A percentile compares a stretch with the other conserved stretches of the same genome.
Conservation (phyloP, 2,797 vertebrate species). For the Lutra lutra region DNA sequence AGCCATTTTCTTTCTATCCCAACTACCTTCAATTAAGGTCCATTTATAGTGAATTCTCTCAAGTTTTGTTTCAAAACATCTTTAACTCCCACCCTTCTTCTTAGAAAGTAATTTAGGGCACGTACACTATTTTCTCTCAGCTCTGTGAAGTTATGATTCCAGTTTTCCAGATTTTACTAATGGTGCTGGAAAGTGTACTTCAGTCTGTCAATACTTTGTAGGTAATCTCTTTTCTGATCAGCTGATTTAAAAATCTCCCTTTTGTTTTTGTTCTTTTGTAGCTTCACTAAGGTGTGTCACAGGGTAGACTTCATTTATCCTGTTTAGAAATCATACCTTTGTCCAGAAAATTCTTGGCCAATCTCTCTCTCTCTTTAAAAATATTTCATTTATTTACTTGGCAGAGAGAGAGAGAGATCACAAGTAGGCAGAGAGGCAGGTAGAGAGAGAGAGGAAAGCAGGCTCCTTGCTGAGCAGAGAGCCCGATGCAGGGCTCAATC, state of each 20-base stretch:
- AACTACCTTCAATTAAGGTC: background rate
- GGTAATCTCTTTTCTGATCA: background rate
- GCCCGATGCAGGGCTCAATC: too few species aligned
- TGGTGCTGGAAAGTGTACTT: background rate
- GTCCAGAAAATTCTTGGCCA: background rate
- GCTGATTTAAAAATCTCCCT: background rate
- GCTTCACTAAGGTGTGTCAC: background rate
- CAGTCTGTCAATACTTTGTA: background rate
- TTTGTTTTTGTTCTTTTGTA: background rate
- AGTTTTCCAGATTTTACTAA: background rate
- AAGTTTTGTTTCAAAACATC: background rate
- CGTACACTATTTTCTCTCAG: background rate
- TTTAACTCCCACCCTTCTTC: background rate
- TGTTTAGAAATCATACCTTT: background rate
- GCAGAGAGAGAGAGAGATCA: too few species aligned
- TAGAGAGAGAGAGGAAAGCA: too few species aligned
- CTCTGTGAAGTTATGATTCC: background rate
- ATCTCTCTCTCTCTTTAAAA: too few species aligned
- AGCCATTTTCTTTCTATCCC: background rate
- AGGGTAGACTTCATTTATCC: background rate
- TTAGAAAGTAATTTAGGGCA: background rate
- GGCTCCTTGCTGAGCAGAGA: too few species aligned
- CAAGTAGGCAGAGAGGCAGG: too few species aligned
- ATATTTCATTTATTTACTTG: too few species aligned
- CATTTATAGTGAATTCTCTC: background rate